Evolutionary conservation across 2,888 invertebrate species (phyloP).

Genomic region (Miltochrista miniata): DNA sequence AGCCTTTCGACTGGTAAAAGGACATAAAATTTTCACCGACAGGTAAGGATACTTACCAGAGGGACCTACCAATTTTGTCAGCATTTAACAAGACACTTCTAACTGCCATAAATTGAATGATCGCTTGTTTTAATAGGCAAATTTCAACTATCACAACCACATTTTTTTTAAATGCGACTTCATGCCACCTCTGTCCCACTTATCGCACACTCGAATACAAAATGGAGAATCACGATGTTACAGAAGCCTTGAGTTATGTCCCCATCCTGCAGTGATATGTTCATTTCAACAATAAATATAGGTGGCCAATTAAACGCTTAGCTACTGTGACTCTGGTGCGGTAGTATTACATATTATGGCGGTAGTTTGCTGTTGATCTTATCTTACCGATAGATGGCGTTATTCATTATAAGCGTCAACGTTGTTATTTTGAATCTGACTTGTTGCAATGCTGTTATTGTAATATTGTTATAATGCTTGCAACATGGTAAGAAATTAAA

Average conservation of each 20-base stretch:
- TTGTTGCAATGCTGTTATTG: neutral
- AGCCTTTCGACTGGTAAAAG: no score
- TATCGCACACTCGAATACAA: slow-evolving; percentile 70
- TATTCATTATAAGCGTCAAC: slow-evolving; percentile 20
- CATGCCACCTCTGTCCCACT: slow-evolving; percentile 12
- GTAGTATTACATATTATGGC: no score
- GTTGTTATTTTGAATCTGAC: neutral
- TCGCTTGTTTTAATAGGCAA: no score
- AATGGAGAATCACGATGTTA: slow-evolving; percentile 77
- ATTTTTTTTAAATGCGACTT: no score
- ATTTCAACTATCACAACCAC: no score
- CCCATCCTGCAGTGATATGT: slow-evolving; percentile 71
- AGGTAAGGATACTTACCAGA: no score
- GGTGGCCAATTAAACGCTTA: slow-evolving; percentile 73
- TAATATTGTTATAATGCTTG: neutral
- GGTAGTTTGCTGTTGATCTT: slow-evolving; percentile 27
- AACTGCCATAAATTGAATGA: no score
- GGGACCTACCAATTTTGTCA: no score
- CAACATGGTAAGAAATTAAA: no score
- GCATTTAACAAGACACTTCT: no score
- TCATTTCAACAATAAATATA: slow-evolving; percentile 82
- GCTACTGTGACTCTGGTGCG: slow-evolving; percentile 39
- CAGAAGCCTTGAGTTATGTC: slow-evolving; percentile 80
- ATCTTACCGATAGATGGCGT: slow-evolving; percentile 34
- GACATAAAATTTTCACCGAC: no score